Evolutionary conservation across 2,113 vertebrate species (phyloP).

Genomic region (Pituophis catenifer): DNA sequence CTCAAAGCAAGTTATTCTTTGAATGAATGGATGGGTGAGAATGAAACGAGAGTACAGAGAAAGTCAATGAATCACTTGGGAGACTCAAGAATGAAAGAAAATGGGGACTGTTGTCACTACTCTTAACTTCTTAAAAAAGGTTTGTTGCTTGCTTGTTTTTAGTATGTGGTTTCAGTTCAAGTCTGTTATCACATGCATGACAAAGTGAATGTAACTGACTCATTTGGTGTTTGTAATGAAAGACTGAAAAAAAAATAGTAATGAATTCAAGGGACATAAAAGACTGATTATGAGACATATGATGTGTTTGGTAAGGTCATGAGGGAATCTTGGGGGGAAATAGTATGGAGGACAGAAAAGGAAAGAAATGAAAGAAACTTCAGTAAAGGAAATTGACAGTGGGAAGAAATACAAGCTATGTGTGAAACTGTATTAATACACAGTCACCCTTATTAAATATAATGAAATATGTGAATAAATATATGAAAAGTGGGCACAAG

Average conservation of each 20-base stretch:
- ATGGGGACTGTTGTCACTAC: background rate
- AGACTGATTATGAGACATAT: background rate
- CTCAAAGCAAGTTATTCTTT: background rate
- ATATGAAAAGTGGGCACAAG: background rate
- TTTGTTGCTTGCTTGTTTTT: background rate
- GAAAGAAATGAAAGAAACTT: background rate
- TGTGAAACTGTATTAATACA: background rate
- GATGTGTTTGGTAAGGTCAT: background rate
- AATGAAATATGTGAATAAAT: background rate
- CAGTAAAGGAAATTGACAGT: background rate
- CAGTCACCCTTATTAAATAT: background rate
- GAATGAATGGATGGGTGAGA: background rate
- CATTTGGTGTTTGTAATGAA: background rate
- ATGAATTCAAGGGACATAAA: background rate
- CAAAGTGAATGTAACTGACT: background rate
- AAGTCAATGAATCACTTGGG: background rate
- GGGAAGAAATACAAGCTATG: background rate
- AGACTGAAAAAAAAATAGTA: background rate
- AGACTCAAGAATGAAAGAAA: background rate
- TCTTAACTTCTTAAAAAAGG: background rate
- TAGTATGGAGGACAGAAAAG: background rate
- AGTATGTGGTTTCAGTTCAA: background rate
- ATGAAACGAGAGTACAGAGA: background rate
- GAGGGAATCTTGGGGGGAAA: background rate
- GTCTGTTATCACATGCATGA: background rate